Conservation (phyloP, 2,888 invertebrate genomes). For the Pristionchus arcanus region DNA sequence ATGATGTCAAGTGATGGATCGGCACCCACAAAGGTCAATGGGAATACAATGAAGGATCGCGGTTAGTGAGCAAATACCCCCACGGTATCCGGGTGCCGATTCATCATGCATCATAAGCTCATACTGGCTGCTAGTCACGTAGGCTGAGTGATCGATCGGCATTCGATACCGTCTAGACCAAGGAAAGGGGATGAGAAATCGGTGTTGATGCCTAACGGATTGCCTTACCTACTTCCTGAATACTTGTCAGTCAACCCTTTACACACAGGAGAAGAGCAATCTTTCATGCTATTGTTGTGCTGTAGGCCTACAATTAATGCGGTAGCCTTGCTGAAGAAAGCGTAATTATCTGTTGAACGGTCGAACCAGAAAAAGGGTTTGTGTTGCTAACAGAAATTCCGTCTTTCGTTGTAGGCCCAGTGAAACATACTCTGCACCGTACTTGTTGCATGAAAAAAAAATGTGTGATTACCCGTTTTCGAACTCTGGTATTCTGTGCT, state of each 20-base stretch:
- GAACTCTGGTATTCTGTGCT: too few species aligned
- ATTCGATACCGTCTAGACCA: background rate
- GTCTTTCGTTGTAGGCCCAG: too few species aligned
- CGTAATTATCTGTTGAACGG: too few species aligned
- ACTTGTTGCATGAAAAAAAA: too few species aligned
- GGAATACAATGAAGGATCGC: background rate
- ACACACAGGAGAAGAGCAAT: background rate
- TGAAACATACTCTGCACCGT: too few species aligned
- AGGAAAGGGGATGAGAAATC: background rate
- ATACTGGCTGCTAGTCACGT: background rate
- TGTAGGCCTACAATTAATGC: background rate
- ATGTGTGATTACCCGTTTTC: too few species aligned
- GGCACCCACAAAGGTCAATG: background rate
- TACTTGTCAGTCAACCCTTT: background rate
- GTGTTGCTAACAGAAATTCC: background rate
- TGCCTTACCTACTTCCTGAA: background rate
- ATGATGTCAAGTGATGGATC: background rate
- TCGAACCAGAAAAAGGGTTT: background rate
- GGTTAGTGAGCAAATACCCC: background rate
- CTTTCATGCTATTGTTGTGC: background rate
- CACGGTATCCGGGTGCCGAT: too few species aligned
- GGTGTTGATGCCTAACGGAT: background rate
- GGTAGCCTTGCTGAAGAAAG: background rate
- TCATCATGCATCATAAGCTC: too few species aligned
- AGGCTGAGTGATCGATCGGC: background rate